Evolutionary conservation across 2,888 invertebrate species (phyloP), one percentile per base, ranked within the genome.

Genomic region (Phragmatobia fuliginosa): DNA sequence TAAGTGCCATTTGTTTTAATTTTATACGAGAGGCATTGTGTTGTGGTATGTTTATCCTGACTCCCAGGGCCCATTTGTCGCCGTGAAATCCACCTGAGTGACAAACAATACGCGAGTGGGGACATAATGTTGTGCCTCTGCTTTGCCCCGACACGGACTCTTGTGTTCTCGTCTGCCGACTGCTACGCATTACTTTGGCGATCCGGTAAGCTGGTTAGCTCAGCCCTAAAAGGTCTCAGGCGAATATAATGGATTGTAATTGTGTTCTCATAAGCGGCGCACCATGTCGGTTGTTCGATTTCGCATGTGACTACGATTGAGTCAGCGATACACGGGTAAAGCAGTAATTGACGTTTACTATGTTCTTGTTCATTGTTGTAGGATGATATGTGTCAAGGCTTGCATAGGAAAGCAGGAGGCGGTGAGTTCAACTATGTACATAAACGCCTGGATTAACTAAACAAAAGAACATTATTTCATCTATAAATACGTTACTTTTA

Each of bases 231-330:
- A 92, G 91, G 93, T 91, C 85, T 84, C 84, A 78, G 75, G 87
- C 83, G 90, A 90, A 91, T 92, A 92, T 94, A 94, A 93, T 92
- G 91, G 89, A 89, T 89, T 90, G 92, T 94, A 93, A 94, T 94
- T 94, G 93, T 94, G 91, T 92, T 89, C 91, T 94, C 94, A 92
- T 93, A 93, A 93, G 91, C 89, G 88, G 75, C 76, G 86, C 85
- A 82, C 86, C 86, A 85, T 87, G 88, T 89, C 88, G 85, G 85
- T 85, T 84, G 86, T 85, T 88, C 85, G 86, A 86, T 83, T 84
- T 84, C 83, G 86, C 83, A 84, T 82, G 82, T 83, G 83, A 80
- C 83, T 77, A 82, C 90, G 90, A 93, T 94, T 92, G 92, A 93
- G 90, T 89, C 89, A 89, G 88, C 89, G 91, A 93, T 93, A 93